phyloP scores from a whole-genome alignment of 2,797 vertebrate species.

The Sebastolobus altivelis region DNA sequence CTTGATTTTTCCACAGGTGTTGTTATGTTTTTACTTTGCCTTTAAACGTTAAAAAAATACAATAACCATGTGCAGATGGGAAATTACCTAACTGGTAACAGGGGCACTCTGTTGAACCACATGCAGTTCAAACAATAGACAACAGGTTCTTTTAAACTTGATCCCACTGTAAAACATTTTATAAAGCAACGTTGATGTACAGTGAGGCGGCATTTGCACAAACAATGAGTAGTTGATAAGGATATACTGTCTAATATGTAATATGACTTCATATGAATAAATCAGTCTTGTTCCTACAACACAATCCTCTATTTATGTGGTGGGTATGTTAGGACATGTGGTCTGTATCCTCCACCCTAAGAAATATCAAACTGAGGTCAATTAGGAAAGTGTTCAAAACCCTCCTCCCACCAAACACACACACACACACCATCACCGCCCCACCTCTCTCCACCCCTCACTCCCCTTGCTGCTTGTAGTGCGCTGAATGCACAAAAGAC shows the following conservation, averaged over 20 bases:
- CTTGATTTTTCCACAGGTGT: slow-evolving; percentile 48
- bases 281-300: slow-evolving; percentile 7
- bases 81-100: slow-evolving; percentile 55
- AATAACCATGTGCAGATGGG: slow-evolving; percentile 54
- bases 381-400: slow-evolving; percentile 59
- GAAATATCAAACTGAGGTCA: slow-evolving; percentile 63
- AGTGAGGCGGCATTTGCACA: background rate
- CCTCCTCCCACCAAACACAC: slow-evolving; percentile 49
- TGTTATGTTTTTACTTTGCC: slow-evolving; percentile 33
- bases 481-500: slow-evolving; percentile 66
- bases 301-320: slow-evolving; percentile 45
- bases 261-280: slow-evolving; percentile 14
- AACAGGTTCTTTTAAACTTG: slow-evolving; percentile 6
- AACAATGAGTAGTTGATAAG: slow-evolving; percentile 2
- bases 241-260: background rate
- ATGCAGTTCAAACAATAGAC: slow-evolving; percentile 25
- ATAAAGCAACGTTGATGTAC: background rate
- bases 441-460: slow-evolving; percentile 37
- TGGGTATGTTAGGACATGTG: slow-evolving; percentile 43
- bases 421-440: background rate
- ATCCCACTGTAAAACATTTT: slow-evolving; percentile 1
- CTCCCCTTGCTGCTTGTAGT: slow-evolving; percentile 55
- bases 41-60: slow-evolving; percentile 42
- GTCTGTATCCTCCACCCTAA: slow-evolving; percentile 49
- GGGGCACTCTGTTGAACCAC: slow-evolving; percentile 9